Evolutionary conservation across 2,888 invertebrate genomes (phyloP), one percentile per base, ranked within the genome.

Genomic region (Agrilus biguttatus): DNA sequence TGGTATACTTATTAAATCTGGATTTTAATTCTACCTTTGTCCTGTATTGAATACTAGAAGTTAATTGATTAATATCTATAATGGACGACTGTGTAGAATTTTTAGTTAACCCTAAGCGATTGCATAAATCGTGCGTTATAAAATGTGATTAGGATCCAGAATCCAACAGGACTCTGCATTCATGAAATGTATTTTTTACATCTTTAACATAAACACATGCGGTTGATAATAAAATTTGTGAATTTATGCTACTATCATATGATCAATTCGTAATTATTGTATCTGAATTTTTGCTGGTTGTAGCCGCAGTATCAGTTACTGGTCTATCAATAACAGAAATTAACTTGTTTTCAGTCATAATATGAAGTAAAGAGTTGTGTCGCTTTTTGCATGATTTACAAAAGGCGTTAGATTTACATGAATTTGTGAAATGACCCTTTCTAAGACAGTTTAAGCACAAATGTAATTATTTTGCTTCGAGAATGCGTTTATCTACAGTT

Each of bases 371-470:
- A 4, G 48, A 34, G 21, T 49, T 41, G 34, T 51, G 50, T 39
- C n/a, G n/a, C n/a, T 42, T 43, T 13, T 35, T 17, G 14, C 49
- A 46, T n/a, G 42, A 43, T 8, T 28, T 39, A 33, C 42, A 43
- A 39, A 48, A 51, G 8, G 34, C 35, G 12, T 34, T n/a, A 8
- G 36, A 41, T 37, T 43, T 39, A 38, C 48, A 50, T n/a, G 39
- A 13, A 8, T 21, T 33, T n/a, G 14, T 33, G 2, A 33, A 32
- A 42, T 51, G 50, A 14, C 43, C 44, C 8, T 14, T 13, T 8
- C 36, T n/a, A 12, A 49, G 45, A 40, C 51, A 51, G 43, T 48
- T 49, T 8, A 44, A 12, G 17, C 51, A 51, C 4, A 50, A 28
- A 8, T 44, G 33, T 19, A 23, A 23, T 13, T n/a, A 33, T 41